Evolutionary conservation across 64 coral and sea anemone genomes (phyloP).

Genomic region (Actinia equina): DNA sequence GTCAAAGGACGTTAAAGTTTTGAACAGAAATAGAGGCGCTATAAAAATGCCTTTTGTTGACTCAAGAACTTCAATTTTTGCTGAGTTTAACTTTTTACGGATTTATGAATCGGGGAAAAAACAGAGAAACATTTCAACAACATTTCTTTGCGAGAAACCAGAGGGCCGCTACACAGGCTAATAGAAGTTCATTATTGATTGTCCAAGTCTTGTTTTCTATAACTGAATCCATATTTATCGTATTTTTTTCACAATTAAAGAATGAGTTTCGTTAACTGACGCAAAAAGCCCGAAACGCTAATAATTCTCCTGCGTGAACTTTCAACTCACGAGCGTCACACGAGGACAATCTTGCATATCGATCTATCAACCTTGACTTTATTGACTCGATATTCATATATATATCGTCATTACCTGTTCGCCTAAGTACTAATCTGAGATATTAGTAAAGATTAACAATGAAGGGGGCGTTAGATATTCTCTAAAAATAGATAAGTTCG

Average conservation of each 20-base stretch:
- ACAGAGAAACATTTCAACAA: no score
- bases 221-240: no score
- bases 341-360: background rate
- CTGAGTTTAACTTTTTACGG: no score
- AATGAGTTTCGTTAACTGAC: no score
- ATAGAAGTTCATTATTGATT: no score
- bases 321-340: background rate
- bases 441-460: background rate
- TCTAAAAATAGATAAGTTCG: background rate
- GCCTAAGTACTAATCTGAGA: background rate
- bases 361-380: background rate
- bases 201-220: no score
- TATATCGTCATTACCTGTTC: background rate
- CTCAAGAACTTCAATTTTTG: background rate
- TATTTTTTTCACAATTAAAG: no score
- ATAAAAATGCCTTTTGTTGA: background rate
- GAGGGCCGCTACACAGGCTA: no score
- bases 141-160: no score
- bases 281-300: background rate
- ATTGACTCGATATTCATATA: background rate
- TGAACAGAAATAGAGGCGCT: no score
- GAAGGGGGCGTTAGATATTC: background rate
- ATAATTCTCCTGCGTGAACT: background rate
- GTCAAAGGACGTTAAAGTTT: no score
- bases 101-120: no score